Percentiles rank a stretch among this genome's conserved stretches.
Conservation (phyloP, 1,140 invertebrate genomes). For the Doryteuthis pealeii region DNA sequence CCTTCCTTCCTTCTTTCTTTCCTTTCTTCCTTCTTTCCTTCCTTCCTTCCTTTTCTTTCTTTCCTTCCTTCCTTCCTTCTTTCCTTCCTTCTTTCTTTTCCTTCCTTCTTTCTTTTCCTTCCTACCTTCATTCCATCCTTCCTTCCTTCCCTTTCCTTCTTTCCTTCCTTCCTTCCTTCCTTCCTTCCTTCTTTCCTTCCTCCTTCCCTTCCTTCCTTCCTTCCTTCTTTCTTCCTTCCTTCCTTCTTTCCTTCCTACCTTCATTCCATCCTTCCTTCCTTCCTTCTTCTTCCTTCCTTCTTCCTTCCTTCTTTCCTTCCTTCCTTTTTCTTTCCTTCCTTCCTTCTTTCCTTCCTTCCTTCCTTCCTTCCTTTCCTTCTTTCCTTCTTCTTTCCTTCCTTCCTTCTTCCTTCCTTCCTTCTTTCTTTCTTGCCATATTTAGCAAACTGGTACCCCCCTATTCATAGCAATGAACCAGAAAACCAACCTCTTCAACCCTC, state of each 20-base stretch:
- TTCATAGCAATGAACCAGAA: no score
- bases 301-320: no score
- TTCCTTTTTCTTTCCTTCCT: no score
- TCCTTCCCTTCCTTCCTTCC: neutral
- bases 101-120: neutral
- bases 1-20: no score
- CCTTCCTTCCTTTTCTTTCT: no score
- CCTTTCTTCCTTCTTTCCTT: no score
- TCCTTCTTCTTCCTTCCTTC: neutral
- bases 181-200: neutral
- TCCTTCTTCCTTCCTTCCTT: neutral
- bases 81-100: neutral
- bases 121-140: neutral
- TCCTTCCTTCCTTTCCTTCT: neutral
- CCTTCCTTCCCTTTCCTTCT: neutral
- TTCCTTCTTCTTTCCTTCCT: neutral
- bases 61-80: neutral
- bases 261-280: neutral
- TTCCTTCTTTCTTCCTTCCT: neutral
- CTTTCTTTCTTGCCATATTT: no score
- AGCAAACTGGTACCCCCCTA: no score
- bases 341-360: neutral
- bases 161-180: no score
- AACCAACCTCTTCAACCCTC: no score
- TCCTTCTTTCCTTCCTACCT: neutral